Evolutionary conservation across 2,888 invertebrate species (phyloP), one percentile per base, ranked within the genome.

Genomic region (Ochropleura leucogaster): DNA sequence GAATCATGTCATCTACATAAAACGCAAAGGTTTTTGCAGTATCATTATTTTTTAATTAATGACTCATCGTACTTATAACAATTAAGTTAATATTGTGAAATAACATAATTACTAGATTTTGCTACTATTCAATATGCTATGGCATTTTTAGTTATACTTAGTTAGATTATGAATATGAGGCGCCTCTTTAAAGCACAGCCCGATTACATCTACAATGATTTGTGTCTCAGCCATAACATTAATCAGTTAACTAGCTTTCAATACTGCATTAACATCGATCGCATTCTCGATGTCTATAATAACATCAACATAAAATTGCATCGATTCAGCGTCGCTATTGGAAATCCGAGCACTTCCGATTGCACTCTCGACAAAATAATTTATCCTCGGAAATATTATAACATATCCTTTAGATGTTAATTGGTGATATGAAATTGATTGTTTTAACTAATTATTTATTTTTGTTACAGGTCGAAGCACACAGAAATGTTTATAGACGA

Each of bases 401-500:
- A 30, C 12, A n/a, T 60, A 44, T 40, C 9, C 46, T 55, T 57
- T 14, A 62, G 40, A 42, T 46, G 8, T 53, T 53, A 47, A 47
- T 20, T 65, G 40, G 5, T 62, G 73, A 44, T 66, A 49, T 66
- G 0, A 47, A 53, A 55, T 63, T 59, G 10, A 67, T 60, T 69
- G 20, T 62, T 66, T 71, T 67, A 68, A 73, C 57, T 81, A 9
- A 85, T 79, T 51, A 5, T 14, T n/a, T 40, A 4, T 65, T 85
- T 90, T 91, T 93, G 90, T 96, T 95, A 6, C 96, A 96, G 96
- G 93, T 95, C 92, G 89, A 93, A 95, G 87, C 89, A 91, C 87
- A 92, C 91, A 93, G 94, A 94, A 89, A 96, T 96, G 96, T 96
- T 96, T 90, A 96, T 96, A 95, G 96, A 96, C 96, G 96, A 96